phyloP scores from a whole-genome alignment of 2,888 invertebrate genomes.

The Marasmarcha lunaedactyla region DNA sequence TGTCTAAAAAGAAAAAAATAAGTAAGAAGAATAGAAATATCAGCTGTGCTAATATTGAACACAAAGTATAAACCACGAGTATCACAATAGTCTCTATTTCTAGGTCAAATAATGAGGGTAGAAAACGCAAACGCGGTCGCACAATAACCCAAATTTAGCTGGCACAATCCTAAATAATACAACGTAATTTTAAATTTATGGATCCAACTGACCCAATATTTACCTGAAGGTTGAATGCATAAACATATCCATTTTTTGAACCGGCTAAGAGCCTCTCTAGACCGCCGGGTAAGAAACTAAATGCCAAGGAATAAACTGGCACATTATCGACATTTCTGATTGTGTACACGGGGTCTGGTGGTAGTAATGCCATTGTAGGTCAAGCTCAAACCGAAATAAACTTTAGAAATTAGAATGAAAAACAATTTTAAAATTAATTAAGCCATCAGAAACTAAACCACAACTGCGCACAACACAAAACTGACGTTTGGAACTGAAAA shows the following conservation, averaged over 20 bases:
- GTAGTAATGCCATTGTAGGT: conserved; percentile 77
- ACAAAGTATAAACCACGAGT: too few species aligned
- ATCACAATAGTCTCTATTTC: too few species aligned
- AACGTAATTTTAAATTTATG: conserved; percentile 7
- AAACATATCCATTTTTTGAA: conserved; percentile 78
- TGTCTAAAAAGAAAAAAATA: conserved; percentile 53
- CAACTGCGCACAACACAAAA: conserved; percentile 70
- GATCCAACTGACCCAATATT: conserved; percentile 18
- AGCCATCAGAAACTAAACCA: conserved; percentile 65
- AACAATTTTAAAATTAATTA: conserved; percentile 59
- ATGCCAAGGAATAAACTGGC: conserved; percentile 78
- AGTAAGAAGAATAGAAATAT: conserved; percentile 1
- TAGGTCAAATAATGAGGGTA: conserved; percentile 56
- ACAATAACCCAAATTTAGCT: conserved; percentile 21
- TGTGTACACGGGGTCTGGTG: conserved; percentile 82
- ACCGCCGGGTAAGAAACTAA: conserved; percentile 71
- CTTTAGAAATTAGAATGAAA: conserved; percentile 51
- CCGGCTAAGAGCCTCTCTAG: conserved; percentile 78
- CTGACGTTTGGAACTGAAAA: conserved; percentile 41
- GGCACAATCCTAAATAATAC: conserved; percentile 16
- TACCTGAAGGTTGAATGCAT: conserved; percentile 85
- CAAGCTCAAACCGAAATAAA: conserved; percentile 62
- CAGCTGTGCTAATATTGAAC: conserved; percentile 1
- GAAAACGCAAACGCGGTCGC: conserved; percentile 40
- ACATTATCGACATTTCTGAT: conserved; percentile 78